Base-by-base conservation (phyloP, 1,140 invertebrate species). In the Tribolium madens region DNA sequence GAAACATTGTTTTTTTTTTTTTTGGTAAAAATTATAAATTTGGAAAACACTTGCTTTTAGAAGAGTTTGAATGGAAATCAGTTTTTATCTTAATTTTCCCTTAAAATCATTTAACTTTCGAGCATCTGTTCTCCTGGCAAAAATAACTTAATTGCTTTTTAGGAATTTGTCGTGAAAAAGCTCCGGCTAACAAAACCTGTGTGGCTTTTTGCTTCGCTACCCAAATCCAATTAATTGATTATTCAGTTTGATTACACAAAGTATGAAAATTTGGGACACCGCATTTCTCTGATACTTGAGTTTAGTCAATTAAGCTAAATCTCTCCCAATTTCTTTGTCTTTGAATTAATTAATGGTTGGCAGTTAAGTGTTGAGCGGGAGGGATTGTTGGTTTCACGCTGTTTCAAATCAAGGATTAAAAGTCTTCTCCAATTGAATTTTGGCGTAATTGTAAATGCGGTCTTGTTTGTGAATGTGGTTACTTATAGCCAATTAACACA, bases 191-290 rank as follows among this genome's bases (percentile, higher is more conserved):
- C 18, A 1, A 21, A 21, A 21, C 18, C 3, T 21, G 18, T 26
- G 21, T 26, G 21, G 21, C 26, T 60, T 60, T 60, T 21, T 26
- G 53, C 53, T 10, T 10, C 17, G 13, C 53, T 6, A 21, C 18
- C 18, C 53, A 60, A 60, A 60, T 60, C 18, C 18, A 60, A 60
- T 60, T 60, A 60, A 60, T 60, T 60, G 53, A 60, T 64, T 57
- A 57, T 57, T 64, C n/a, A 12, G 57, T 60, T 60, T 60, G 18
- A 17, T 12, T 21, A 60, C 18, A 60, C 53, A 6, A 64, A 12
- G 57, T 42, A 42, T 42, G 9, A 42, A 42, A 42, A 42, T 42
- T 42, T 26, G 21, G 21, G 21, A 26, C 3, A 10, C 14, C 18
- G 18, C 53, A 60, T 60, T 60, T 18, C 53, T 64, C 21, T 13